Conservation (phyloP, 2,113 vertebrate species). For the Prolemur simus region DNA sequence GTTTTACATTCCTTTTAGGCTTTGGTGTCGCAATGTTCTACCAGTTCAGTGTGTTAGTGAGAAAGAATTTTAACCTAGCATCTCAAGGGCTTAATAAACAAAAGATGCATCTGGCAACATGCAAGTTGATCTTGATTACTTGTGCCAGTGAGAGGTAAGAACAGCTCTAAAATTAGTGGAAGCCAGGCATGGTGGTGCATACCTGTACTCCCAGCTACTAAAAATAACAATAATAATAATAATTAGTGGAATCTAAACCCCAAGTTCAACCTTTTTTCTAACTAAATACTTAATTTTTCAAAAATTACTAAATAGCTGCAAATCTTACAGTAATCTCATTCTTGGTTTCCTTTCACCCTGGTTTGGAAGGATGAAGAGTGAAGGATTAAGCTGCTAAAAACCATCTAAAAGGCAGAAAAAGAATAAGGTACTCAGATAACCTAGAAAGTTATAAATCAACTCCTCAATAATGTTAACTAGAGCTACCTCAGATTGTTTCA, state of each 20-base stretch:
- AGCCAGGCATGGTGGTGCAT: no score
- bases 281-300: neutral
- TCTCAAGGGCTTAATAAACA: neutral
- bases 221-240: neutral
- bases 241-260: neutral
- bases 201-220: no score
- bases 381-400: neutral
- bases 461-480: no score
- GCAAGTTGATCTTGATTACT: neutral
- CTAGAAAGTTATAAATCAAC: neutral
- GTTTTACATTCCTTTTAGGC: neutral
- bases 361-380: neutral
- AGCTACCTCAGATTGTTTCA: no score
- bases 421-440: neutral
- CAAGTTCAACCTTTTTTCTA: neutral
- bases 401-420: neutral
- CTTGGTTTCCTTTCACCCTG: neutral
- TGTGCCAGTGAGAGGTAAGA: neutral
- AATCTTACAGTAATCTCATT: neutral
- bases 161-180: neutral
- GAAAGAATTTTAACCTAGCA: neutral
- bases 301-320: neutral
- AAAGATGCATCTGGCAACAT: neutral
- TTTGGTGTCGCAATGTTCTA: neutral
- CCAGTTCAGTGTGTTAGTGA: neutral